A percentile compares a stretch with the other conserved stretches of the same genome.
phyloP scores from a whole-genome alignment of 1,140 invertebrate species.

The Lasioglossum baleicum region DNA sequence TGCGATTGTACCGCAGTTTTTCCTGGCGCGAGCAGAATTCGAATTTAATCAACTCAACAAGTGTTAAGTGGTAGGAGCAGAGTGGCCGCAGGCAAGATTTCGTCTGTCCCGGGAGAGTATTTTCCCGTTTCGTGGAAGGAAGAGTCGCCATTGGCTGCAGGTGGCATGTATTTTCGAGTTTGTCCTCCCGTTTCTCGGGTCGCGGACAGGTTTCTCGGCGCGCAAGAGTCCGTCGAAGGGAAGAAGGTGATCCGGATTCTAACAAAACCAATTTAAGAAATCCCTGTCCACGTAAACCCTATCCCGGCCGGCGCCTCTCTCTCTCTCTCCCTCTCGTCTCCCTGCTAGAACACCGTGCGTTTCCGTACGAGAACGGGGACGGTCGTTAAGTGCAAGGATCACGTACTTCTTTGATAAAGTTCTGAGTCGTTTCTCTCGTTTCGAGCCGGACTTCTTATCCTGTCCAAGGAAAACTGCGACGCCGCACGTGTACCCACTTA shows the following conservation, averaged over 20 bases:
- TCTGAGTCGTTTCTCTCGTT: constrained; percentile 65
- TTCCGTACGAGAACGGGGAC: constrained; percentile 31
- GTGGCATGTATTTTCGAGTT: constrained; percentile 5
- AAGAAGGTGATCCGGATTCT: constrained; percentile 52
- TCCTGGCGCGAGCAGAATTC: no score
- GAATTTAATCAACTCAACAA: neutral
- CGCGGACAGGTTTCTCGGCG: constrained; percentile 4
- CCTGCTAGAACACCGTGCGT: constrained; percentile 24
- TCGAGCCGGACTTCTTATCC: constrained; percentile 60
- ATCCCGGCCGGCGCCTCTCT: constrained; percentile 23
- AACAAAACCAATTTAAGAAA: constrained; percentile 65
- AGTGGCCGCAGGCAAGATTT: neutral
- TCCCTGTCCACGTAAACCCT: constrained; percentile 58
- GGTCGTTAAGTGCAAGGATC: constrained; percentile 66
- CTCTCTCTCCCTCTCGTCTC: constrained; percentile 29
- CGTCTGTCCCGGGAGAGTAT: neutral
- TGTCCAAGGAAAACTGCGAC: constrained; percentile 49
- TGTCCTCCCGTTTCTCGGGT: neutral
- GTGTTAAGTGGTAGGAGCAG: neutral
- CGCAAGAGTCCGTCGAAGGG: constrained; percentile 1
- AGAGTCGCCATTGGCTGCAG: neutral
- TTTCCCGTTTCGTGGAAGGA: neutral
- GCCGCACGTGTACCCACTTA: constrained; percentile 55
- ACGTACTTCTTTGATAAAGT: constrained; percentile 66
- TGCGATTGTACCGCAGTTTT: no score